Evolutionary conservation across 2,888 invertebrate genomes (phyloP).

Genomic region (Beris chalybata): DNA sequence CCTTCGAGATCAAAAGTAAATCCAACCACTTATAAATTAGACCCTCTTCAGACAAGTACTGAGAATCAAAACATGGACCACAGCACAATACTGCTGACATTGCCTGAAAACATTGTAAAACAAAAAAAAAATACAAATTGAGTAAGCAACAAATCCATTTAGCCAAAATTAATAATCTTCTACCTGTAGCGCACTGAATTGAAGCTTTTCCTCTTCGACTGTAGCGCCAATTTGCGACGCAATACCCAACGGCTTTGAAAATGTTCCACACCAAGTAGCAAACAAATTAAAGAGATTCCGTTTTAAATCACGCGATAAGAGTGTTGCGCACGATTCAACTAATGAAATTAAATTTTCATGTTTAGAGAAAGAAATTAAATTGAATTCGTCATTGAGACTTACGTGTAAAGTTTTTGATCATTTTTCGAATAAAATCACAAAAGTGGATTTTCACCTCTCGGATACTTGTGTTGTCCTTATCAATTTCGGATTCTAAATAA

Average conservation of each 20-base stretch:
- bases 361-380: not conserved
- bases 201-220: slow-evolving; percentile 63
- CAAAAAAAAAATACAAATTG: not conserved
- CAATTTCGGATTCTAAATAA: slow-evolving; percentile 90
- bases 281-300: slow-evolving; percentile 89
- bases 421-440: slow-evolving; percentile 89
- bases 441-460: slow-evolving; percentile 91
- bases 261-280: slow-evolving; percentile 91
- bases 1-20: slow-evolving; percentile 82
- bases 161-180: slow-evolving; percentile 31
- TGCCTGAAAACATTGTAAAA: slow-evolving; percentile 65
- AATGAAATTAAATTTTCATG: slow-evolving; percentile 44
- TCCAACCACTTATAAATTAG: slow-evolving; percentile 93
- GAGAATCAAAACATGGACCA: slow-evolving; percentile 90
- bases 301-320: slow-evolving; percentile 84
- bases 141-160: not conserved
- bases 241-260: slow-evolving; percentile 70
- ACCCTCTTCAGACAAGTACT: slow-evolving; percentile 85
- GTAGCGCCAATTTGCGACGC: slow-evolving; percentile 54
- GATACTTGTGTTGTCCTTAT: slow-evolving; percentile 86
- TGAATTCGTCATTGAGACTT: slow-evolving; percentile 51
- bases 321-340: slow-evolving; percentile 85
- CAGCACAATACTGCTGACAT: slow-evolving; percentile 96
- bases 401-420: slow-evolving; percentile 92
- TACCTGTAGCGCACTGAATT: slow-evolving; percentile 65